Evolutionary conservation across 2,797 vertebrate genomes (phyloP).

Genomic region (Erithacus rubecula): DNA sequence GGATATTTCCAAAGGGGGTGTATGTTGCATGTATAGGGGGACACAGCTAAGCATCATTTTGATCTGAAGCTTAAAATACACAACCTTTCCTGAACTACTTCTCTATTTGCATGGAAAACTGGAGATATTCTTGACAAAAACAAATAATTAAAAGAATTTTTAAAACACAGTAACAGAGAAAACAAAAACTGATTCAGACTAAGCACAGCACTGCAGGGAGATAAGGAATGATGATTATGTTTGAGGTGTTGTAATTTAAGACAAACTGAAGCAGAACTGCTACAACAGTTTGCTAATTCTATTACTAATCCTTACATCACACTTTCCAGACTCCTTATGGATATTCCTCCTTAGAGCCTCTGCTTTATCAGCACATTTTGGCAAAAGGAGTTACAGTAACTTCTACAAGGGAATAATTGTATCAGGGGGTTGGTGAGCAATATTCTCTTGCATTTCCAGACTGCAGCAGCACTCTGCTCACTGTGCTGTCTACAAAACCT

Average conservation of each 20-base stretch:
- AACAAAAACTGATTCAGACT: neutral
- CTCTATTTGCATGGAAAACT: neutral
- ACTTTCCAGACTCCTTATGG: neutral
- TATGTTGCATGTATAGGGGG: neutral
- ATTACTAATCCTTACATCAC: neutral
- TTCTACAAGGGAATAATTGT: neutral
- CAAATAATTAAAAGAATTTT: fast-evolving
- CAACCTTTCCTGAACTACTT: neutral
- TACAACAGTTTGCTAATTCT: neutral
- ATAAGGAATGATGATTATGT: neutral
- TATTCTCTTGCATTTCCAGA: neutral
- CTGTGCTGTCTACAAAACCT: neutral
- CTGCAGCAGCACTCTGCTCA: neutral
- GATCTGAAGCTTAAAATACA: neutral
- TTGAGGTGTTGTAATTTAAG: neutral
- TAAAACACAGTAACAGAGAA: neutral
- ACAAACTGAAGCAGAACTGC: neutral
- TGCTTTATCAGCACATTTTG: neutral
- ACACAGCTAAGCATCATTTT: neutral
- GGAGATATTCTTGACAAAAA: neutral
- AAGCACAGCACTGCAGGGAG: neutral
- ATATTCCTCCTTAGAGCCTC: neutral
- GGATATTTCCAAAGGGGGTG: fast-evolving
- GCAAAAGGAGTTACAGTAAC: neutral
- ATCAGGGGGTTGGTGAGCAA: neutral